Percentiles rank a stretch among this genome's conserved stretches.
Evolutionary conservation across 2,888 invertebrate genomes (phyloP).

Genomic region (Eupithecia insigniata): DNA sequence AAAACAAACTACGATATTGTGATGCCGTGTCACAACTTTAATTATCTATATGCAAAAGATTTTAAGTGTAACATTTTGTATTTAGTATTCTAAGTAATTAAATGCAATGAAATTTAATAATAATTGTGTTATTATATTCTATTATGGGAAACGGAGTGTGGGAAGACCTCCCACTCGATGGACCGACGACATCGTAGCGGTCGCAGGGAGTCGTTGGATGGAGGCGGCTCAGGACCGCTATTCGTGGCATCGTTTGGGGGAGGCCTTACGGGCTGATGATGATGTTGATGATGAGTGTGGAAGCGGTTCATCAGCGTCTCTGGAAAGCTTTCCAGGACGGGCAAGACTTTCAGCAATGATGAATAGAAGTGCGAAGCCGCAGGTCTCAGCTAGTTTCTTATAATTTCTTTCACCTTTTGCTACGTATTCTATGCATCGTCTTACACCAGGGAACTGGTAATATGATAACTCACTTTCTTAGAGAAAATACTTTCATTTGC

Average conservation of each 20-base stretch:
- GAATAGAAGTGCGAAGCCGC: not conserved
- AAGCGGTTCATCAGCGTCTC: too few species aligned
- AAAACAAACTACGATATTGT: not conserved
- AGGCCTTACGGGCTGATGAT: too few species aligned
- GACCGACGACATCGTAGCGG: too few species aligned
- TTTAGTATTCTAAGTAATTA: not conserved
- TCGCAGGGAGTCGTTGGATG: too few species aligned
- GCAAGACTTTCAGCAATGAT: too few species aligned
- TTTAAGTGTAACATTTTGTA: not conserved
- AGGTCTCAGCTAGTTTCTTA: not conserved
- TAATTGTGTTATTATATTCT: not conserved
- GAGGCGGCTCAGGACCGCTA: too few species aligned
- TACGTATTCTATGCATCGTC: not conserved
- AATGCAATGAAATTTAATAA: not conserved
- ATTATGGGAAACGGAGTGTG: too few species aligned
- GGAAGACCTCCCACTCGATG: too few species aligned
- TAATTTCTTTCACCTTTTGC: not conserved
- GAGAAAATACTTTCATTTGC: conserved; percentile 12
- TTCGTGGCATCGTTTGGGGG: too few species aligned
- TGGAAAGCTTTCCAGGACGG: too few species aligned
- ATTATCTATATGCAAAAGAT: not conserved
- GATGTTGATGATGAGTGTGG: too few species aligned
- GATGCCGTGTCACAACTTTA: not conserved
- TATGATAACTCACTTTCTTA: conserved; percentile 14
- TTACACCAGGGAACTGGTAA: not conserved